These are phyloP conservation scores for Hippopotamus amphibius DNA, from an alignment of 2,113 vertebrate species.

Conservation along the genomic window DNA sequence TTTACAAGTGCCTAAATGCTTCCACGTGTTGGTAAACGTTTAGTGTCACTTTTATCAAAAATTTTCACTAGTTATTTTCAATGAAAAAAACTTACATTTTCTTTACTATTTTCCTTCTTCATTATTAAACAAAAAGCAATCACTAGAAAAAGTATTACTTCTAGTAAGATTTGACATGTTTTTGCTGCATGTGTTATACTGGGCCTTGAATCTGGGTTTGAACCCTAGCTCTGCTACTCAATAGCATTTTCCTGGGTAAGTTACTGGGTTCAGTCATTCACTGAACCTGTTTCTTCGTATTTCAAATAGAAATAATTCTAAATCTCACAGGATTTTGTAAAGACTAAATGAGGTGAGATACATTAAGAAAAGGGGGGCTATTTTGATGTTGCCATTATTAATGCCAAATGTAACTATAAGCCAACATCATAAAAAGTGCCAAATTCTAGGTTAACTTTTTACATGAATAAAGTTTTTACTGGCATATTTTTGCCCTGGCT, in stretches of 20 bases:
- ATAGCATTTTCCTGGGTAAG: not conserved
- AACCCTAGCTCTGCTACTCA: not conserved
- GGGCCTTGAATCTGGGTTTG: not conserved
- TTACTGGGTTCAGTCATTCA: not conserved
- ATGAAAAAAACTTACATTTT: not conserved
- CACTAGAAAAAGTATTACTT: not conserved
- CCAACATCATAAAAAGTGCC: not conserved
- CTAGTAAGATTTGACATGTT: not conserved
- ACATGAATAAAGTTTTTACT: not conserved
- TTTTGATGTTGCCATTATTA: not conserved
- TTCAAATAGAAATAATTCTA: not conserved
- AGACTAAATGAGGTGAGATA: not conserved
- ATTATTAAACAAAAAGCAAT: conserved; percentile 3
- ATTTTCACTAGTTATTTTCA: not conserved
- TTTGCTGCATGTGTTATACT: not conserved
- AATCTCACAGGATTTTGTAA: not conserved
- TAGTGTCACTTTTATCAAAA: not conserved
- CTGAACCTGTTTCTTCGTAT: not conserved
- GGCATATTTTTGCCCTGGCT: not conserved
- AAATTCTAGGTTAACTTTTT: not conserved
- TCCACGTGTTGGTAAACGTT: not conserved
- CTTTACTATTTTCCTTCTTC: not conserved
- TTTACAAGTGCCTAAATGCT: not conserved
- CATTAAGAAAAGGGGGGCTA: not conserved
- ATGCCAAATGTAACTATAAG: not conserved